A percentile compares a stretch with the other conserved stretches of the same genome.
Evolutionary conservation across 92 coral and sea anemone genomes (phyloP).

Genomic region (Diadumene lineata): DNA sequence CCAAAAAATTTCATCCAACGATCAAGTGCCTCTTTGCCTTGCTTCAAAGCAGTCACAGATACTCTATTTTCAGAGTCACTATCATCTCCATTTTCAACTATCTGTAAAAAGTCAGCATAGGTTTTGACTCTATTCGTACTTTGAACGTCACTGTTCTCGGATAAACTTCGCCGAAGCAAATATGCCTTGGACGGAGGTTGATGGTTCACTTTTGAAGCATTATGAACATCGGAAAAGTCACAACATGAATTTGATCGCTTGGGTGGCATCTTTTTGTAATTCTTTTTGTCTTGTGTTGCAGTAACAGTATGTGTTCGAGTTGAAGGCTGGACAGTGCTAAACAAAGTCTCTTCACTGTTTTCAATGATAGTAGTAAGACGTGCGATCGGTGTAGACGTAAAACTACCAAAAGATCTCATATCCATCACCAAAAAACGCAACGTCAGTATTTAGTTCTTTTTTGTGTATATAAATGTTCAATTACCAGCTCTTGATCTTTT

Average conservation of each 20-base stretch:
- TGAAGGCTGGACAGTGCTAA: not conserved
- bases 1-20: slow-evolving; percentile 38
- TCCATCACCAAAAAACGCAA: not conserved
- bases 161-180: slow-evolving; percentile 12
- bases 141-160: not conserved
- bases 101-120: slow-evolving; percentile 22
- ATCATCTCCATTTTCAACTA: slow-evolving; percentile 2
- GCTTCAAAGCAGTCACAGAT: slow-evolving; percentile 1
- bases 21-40: slow-evolving; percentile 22
- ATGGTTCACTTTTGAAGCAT: not conserved
- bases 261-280: not conserved
- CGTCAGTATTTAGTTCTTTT: not conserved
- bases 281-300: not conserved
- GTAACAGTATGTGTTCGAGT: not conserved
- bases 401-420: slow-evolving; percentile 3
- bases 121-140: not conserved
- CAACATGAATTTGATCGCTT: slow-evolving; percentile 17
- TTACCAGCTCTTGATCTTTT: no score
- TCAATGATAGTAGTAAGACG: slow-evolving; percentile 24
- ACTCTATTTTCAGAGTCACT: not conserved
- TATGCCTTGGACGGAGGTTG: slow-evolving; percentile 2
- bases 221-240: not conserved
- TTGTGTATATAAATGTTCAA: no score
- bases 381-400: not conserved
- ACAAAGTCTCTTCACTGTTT: slow-evolving; percentile 21